These are phyloP conservation scores for Willowsia nigromaculata DNA, from an alignment of 2,888 invertebrate genomes.

Conservation along the genomic window DNA sequence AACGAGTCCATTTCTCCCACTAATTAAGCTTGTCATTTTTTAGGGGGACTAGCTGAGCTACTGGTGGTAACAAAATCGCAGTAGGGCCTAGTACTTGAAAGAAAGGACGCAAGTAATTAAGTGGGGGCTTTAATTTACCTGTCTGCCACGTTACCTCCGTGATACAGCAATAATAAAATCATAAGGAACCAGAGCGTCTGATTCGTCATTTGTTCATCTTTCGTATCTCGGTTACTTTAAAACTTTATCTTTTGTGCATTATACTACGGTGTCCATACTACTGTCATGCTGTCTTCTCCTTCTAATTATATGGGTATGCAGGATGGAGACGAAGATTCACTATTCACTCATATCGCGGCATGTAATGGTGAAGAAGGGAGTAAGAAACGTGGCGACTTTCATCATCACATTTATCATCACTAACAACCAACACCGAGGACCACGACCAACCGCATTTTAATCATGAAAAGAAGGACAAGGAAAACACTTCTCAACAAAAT, in stretches of 20 bases:
- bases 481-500: not conserved
- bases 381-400: not conserved
- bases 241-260: not conserved
- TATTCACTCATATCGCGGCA: not conserved
- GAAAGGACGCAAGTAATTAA: constrained; percentile 25
- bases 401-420: not conserved
- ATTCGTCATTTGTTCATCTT: not conserved
- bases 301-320: not conserved
- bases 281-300: not conserved
- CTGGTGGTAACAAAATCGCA: not conserved
- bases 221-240: not conserved
- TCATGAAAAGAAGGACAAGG: not conserved
- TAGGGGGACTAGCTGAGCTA: not conserved
- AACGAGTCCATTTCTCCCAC: not conserved
- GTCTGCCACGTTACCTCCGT: not conserved
- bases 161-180: not conserved
- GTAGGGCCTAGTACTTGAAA: constrained; percentile 4
- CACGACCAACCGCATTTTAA: not conserved
- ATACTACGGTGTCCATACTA: not conserved
- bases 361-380: not conserved
- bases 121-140: constrained; percentile 12
- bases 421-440: not conserved
- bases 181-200: constrained; percentile 9
- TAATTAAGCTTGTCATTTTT: constrained; percentile 23
- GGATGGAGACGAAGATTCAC: not conserved